Evolutionary conservation across 1,140 invertebrate species (phyloP), one percentile per base, ranked within the genome.

Genomic region (Tenebrio molitor): DNA sequence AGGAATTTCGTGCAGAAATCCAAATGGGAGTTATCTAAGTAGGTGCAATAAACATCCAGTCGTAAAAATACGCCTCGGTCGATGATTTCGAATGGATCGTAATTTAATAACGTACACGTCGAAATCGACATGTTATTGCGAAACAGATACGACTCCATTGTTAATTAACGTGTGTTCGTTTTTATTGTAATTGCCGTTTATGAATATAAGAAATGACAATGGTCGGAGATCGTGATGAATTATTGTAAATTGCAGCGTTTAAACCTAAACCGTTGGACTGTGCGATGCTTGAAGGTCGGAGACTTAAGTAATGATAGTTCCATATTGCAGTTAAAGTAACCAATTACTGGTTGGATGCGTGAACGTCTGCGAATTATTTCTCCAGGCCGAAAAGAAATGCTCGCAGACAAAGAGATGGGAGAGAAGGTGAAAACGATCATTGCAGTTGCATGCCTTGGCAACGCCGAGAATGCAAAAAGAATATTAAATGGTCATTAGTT

Each of bases 401-500:
- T 50, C 14, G 50, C 21, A 58, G 29, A 58, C 50, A 58, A 58
- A 58, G 50, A 58, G 36, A 39, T 39, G 5, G 5, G n/a, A 39
- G 36, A 39, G 23, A 29, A 58, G 21, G 50, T 58, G 50, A 58
- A 58, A 58, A 58, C 50, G 50, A 58, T 58, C 36, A 39, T 39
- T 5, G 50, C 50, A 25, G 23, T 58, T 58, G 50, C 50, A 58
- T 29, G 50, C 50, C 36, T 5, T 3, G 12, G 21, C 21, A 25
- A 50, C 44, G 12, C n/a, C 36, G n/a, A 39, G 36, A 58, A 58
- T 58, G 50, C 50, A 58, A 58, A 58, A 58, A 58, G 50, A 58
- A 58, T 58, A 23, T 58, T 58, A 58, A 58, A 58, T 58, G 50
- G 23, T 58, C 50, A 58, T 58, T 25, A 23, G 50, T 58, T 58